These are phyloP conservation scores for Paradoxurus hermaphroditus DNA, from an alignment of 2,113 vertebrate species.

Conservation along the genomic window DNA sequence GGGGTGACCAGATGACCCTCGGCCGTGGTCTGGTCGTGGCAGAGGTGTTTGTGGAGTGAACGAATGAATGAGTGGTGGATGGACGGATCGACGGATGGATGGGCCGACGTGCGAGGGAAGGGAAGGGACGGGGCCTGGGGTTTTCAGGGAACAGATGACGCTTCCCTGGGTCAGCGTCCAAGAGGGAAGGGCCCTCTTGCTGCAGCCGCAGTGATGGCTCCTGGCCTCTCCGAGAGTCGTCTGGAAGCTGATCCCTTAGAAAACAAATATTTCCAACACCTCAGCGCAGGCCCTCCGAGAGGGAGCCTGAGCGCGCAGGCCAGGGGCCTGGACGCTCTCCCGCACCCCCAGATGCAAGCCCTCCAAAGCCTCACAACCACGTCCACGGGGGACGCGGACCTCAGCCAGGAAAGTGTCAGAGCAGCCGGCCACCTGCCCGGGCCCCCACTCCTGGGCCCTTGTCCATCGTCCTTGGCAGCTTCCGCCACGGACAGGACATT, in stretches of 20 bases:
- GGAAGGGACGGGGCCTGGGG: too few species aligned
- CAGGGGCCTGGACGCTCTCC: conserved; percentile 32
- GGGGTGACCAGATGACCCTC: too few species aligned
- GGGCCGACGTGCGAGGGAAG: neutral
- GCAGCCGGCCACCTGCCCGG: conserved; percentile 70
- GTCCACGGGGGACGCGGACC: neutral
- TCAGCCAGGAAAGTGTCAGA: conserved; percentile 68
- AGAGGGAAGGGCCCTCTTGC: conserved; percentile 7
- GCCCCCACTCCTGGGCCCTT: conserved; percentile 58
- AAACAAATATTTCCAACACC: conserved; percentile 67
- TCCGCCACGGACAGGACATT: conserved; percentile 52
- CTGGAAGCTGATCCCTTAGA: conserved; percentile 62
- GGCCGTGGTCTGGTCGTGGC: rapidly evolving
- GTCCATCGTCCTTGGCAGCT: conserved; percentile 59
- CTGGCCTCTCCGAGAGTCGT: conserved; percentile 55
- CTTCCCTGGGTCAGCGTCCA: neutral
- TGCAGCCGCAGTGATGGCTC: neutral
- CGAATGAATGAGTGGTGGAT: too few species aligned
- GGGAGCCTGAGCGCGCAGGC: conserved; percentile 51
- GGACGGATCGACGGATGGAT: neutral
- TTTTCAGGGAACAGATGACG: neutral
- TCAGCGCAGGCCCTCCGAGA: conserved; percentile 27
- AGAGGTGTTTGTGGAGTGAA: neutral
- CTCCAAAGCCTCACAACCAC: neutral
- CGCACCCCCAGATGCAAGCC: conserved; percentile 37